Evolutionary conservation across 2,113 vertebrate genomes (phyloP).

Genomic region (Falco punctatus): DNA sequence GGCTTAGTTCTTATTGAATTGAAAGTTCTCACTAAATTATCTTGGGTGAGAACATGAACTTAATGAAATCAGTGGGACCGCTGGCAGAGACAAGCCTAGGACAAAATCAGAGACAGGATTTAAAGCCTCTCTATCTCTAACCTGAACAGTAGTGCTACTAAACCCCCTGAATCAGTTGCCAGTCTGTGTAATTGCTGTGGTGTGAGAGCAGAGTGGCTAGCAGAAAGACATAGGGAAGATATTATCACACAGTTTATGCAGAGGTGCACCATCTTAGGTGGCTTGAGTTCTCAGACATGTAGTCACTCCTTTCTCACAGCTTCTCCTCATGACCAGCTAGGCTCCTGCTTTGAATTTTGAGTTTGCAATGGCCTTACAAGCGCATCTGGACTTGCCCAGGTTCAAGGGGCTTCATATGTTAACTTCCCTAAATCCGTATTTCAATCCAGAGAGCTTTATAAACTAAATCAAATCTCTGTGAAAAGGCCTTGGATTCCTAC

Average conservation of each 20-base stretch:
- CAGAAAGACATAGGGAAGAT: neutral
- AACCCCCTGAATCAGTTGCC: neutral
- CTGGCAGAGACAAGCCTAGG: neutral
- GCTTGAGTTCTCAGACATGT: neutral
- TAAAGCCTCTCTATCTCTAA: neutral
- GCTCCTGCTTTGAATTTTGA: neutral
- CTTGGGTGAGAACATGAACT: neutral
- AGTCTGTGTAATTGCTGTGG: neutral
- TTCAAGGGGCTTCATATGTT: neutral
- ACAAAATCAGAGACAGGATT: neutral
- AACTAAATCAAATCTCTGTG: neutral
- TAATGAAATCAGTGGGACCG: neutral
- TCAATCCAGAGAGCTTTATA: neutral
- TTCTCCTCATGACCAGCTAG: neutral
- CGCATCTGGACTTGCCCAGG: neutral
- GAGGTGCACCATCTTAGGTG: neutral
- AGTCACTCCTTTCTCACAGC: neutral
- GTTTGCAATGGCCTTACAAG: neutral
- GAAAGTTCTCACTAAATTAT: neutral
- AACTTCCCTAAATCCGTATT: neutral
- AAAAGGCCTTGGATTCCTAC: neutral
- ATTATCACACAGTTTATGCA: neutral
- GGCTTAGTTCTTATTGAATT: neutral
- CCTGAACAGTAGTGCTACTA: neutral
- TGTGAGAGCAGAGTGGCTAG: neutral